Percentiles rank a stretch among this genome's conserved stretches.
Evolutionary conservation across 2,888 invertebrate species (phyloP).

Genomic region (Baccha elongata): DNA sequence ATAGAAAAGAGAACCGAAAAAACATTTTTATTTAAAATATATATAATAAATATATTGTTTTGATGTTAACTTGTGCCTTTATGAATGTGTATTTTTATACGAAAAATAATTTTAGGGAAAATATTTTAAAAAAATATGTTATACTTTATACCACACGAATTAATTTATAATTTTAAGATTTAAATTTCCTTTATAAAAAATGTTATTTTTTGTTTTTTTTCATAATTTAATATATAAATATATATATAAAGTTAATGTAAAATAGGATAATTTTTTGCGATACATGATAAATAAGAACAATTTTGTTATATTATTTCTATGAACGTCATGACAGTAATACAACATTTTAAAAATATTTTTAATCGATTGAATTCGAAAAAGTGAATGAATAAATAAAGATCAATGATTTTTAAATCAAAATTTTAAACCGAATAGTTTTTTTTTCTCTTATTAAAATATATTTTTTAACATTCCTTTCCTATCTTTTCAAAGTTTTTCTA

Average conservation of each 20-base stretch:
- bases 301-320: constrained; percentile 48
- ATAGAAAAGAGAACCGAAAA: constrained; percentile 37
- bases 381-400: constrained; percentile 65
- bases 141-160: constrained; percentile 51
- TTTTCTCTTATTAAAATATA: background rate
- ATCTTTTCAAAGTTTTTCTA: constrained; percentile 24
- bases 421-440: constrained; percentile 57
- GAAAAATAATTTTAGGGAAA: constrained; percentile 4
- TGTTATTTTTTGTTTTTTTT: constrained; percentile 15
- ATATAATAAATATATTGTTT: constrained; percentile 78
- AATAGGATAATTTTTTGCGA: constrained; percentile 54
- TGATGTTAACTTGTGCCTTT: constrained; percentile 83
- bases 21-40: constrained; percentile 49
- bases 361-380: constrained; percentile 49
- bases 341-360: constrained; percentile 21
- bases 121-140: constrained; percentile 53
- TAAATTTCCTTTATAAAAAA: constrained; percentile 42
- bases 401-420: constrained; percentile 73
- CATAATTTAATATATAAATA: constrained; percentile 28
- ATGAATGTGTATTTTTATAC: constrained; percentile 73
- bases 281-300: constrained; percentile 44
- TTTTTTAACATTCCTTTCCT: background rate
- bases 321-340: constrained; percentile 46
- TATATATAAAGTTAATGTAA: too few relatives aligned
- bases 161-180: constrained; percentile 42